A percentile compares a stretch with the other conserved stretches of the same genome.
Conservation (phyloP, 2,888 invertebrate species). For the Euzetes globulus region DNA sequence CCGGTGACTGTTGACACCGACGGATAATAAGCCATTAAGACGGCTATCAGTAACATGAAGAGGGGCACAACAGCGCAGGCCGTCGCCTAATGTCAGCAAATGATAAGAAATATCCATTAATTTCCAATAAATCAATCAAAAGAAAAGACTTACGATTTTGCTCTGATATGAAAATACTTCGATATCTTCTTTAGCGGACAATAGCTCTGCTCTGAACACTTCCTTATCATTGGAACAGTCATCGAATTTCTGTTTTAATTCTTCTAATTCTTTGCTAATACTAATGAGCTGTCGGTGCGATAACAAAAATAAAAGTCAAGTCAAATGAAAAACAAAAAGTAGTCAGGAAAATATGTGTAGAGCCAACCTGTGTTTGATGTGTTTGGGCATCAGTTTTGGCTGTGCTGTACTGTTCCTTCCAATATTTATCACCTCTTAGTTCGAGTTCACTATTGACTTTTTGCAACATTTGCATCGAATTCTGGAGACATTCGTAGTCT, state of each 20-base stretch:
- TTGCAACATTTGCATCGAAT: constrained; percentile 47
- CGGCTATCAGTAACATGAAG: constrained; percentile 40
- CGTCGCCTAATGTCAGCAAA: constrained; percentile 38
- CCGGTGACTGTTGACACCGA: constrained; percentile 47
- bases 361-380: constrained; percentile 46
- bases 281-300: constrained; percentile 51
- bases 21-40: constrained; percentile 42
- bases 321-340: constrained; percentile 14
- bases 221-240: constrained; percentile 51
- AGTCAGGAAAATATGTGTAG: neutral
- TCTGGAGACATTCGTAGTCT: constrained; percentile 47
- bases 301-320: neutral
- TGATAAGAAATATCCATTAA: neutral
- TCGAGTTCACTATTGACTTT: constrained; percentile 47
- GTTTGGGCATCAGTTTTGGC: constrained; percentile 44
- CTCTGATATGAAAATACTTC: constrained; percentile 55
- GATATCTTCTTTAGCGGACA: constrained; percentile 56
- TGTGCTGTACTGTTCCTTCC: constrained; percentile 42
- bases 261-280: constrained; percentile 64
- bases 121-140: constrained; percentile 24
- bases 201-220: constrained; percentile 53
- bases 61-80: constrained; percentile 41
- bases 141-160: constrained; percentile 51
- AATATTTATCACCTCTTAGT: constrained; percentile 44
- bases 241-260: constrained; percentile 65